Evolutionary conservation across 2,113 vertebrate genomes (phyloP).

Genomic region (Synchiropus splendidus): DNA sequence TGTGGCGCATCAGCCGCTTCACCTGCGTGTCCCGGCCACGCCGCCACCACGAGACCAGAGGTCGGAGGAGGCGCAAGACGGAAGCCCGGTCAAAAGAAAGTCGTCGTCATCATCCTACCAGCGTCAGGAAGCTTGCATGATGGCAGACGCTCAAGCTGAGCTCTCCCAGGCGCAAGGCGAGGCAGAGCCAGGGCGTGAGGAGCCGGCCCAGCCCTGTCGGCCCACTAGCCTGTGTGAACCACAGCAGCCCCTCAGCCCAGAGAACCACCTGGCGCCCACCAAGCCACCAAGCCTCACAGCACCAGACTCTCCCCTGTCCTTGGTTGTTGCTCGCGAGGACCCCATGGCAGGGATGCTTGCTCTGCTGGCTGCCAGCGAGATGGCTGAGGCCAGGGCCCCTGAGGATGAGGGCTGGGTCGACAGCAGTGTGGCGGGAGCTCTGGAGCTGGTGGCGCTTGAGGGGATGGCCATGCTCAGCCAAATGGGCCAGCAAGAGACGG

Average conservation of each 20-base stretch:
- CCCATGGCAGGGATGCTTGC: conserved; percentile 90
- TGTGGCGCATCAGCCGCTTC: conserved; percentile 11
- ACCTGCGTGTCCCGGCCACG: conserved; percentile 21
- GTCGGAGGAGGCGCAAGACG: conserved; percentile 61
- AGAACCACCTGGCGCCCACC: conserved; percentile 8
- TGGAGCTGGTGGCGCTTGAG: conserved; percentile 75
- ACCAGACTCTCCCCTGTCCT: conserved; percentile 22
- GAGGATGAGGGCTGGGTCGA: conserved; percentile 63
- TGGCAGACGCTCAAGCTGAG: conserved; percentile 56
- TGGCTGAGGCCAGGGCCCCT: too few species aligned
- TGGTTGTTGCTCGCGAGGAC: conserved; percentile 68
- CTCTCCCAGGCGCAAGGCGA: conserved; percentile 6
- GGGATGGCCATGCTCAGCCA: conserved; percentile 92
- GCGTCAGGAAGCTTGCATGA: conserved; percentile 57
- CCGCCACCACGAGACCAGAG: conserved; percentile 3
- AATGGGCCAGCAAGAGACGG: conserved; percentile 82
- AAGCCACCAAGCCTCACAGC: conserved; percentile 35
- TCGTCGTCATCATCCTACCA: conserved; percentile 56
- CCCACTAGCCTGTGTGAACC: conserved; percentile 4
- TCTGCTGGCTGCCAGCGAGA: conserved; percentile 79
- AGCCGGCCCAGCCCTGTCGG: conserved; percentile 5
- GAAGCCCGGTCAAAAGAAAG: conserved; percentile 56
- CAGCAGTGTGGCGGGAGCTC: conserved; percentile 46
- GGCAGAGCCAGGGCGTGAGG: conserved; percentile 16
- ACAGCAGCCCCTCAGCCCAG: conserved; percentile 13